Percentiles rank a stretch among this genome's conserved stretches.
phyloP scores from a whole-genome alignment of 2,797 vertebrate genomes.

The Ctenosaura bakeri region DNA sequence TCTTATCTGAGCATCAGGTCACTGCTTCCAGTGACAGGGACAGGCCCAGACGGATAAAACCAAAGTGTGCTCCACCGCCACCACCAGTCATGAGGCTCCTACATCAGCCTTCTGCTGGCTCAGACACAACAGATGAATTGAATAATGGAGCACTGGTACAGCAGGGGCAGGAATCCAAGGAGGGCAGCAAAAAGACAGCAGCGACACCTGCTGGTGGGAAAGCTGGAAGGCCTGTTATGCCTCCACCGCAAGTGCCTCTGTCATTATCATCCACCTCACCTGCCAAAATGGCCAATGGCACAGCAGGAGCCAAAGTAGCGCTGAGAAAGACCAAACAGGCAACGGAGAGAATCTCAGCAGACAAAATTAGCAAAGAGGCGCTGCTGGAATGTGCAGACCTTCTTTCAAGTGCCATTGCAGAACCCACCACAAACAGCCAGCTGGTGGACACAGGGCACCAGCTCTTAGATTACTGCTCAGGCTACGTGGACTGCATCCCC shows the following conservation, averaged over 20 bases:
- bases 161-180: slow-evolving; percentile 81
- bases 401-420: slow-evolving; percentile 90
- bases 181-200: slow-evolving; percentile 85
- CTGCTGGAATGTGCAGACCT: slow-evolving; percentile 93
- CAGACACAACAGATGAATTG: slow-evolving; percentile 81
- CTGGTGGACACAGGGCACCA: slow-evolving; percentile 97
- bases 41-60: slow-evolving; percentile 93
- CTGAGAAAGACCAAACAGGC: slow-evolving; percentile 92
- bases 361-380: slow-evolving; percentile 94
- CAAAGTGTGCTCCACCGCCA: slow-evolving; percentile 97
- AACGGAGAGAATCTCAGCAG: slow-evolving; percentile 87
- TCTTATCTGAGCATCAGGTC: slow-evolving; percentile 94
- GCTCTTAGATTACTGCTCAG: slow-evolving; percentile 98
- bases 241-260: slow-evolving; percentile 86
- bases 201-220: slow-evolving; percentile 79
- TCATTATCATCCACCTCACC: slow-evolving; percentile 81
- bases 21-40: slow-evolving; percentile 88
- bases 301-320: slow-evolving; percentile 87
- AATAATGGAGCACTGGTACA: slow-evolving; percentile 56
- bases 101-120: slow-evolving; percentile 83
- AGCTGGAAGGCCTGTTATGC: slow-evolving; percentile 84
- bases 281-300: slow-evolving; percentile 93
- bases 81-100: slow-evolving; percentile 90
- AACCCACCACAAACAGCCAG: slow-evolving; percentile 92
- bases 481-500: slow-evolving; percentile 98